Evolutionary conservation across 1,140 invertebrate genomes (phyloP), one percentile per base, ranked within the genome.

Genomic region (Ostrea denselamellosa): DNA sequence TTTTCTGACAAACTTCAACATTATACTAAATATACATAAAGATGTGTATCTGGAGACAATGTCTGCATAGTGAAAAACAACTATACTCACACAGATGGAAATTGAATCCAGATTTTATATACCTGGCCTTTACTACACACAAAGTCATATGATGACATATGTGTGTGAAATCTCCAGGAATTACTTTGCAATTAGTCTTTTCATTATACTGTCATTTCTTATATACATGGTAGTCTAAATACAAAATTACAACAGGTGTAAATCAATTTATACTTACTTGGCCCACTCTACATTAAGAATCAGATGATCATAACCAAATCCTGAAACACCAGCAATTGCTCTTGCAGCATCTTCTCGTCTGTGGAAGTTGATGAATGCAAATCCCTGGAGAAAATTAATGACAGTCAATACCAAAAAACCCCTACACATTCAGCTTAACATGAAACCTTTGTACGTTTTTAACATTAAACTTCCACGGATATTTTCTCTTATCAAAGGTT

Each of bases 281-380:
- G 99, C 99, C 99, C 99, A 99, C 96, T 99, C 99, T 25, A 99
- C 99, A 95, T 97, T 98, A 14, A 99, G 95, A 94, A 99, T 99
- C 85, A 99, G 96, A 96, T 99, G 98, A 95, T 99, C 98, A 95
- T 99, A 99, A 88, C 99, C 98, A 95, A 98, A 97, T 4, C 98
- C 99, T 95, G 99, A 97, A 8, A 99, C 96, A 71, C 96, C 96
- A 87, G 96, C 95, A 91, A 99, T 99, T 88, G 99, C 99, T 92
- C 97, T 96, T 22, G 97, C 97, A 58, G 99, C 99, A 95, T 99
- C 98, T 92, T 97, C 96, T 91, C 97, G 96, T 88, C 97, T 97
- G 94, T 97, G 98, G 94, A 98, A 99, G 93, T 99, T 99, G 81
- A 99, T 97, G 93, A 99, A 99, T 53, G 98, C 98, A 96, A 99